Evolutionary conservation across 2,888 invertebrate species (phyloP), one percentile per base, ranked within the genome.

Genomic region (Subacronicta megacephala): DNA sequence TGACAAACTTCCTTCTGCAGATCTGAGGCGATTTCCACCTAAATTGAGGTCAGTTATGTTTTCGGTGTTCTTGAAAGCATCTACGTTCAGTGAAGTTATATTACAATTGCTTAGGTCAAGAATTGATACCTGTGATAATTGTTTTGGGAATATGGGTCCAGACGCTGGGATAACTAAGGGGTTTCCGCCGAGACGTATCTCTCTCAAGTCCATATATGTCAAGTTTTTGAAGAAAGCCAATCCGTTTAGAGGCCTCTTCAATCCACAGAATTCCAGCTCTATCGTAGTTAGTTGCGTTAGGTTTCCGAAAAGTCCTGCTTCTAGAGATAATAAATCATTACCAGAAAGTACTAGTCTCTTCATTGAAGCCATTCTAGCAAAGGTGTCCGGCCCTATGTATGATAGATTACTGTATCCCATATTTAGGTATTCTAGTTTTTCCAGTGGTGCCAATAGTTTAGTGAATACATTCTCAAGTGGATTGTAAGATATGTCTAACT

Each of bases 341-440:
- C 96, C 96, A 3, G 96, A 96, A 26, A 97, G 89, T 43, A 96
- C 94, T 16, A 96, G 88, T 46, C 94, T 94, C 77, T 95, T 96
- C 88, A 96, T 93, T 9, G 95, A 95, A 1, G 95, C 95, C 96
- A 96, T 96, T 78, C 95, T 95, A 4, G 96, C 94, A 78, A 96
- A 97, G 3, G 96, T 95, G 26, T 95, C 94, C 33, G 95, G 96
- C 0, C 95, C 95, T 51, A 96, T 92, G 65, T 95, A 94, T 0
- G 96, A 96, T 2, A 96, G 89, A 79, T 96, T 95, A 83, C 96
- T 96, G 80, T 96, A 96, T 6, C 96, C 96, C 96, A 97, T 96
- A 82, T 96, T 96, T 3, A 96, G 88, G 76, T 96, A 96, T 82
- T 96, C 95, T 29, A 97, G 86, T 12, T 95, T 95, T 58, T 95